phyloP scores from a whole-genome alignment of 2,113 vertebrate species.

The Rutilus rutilus region DNA sequence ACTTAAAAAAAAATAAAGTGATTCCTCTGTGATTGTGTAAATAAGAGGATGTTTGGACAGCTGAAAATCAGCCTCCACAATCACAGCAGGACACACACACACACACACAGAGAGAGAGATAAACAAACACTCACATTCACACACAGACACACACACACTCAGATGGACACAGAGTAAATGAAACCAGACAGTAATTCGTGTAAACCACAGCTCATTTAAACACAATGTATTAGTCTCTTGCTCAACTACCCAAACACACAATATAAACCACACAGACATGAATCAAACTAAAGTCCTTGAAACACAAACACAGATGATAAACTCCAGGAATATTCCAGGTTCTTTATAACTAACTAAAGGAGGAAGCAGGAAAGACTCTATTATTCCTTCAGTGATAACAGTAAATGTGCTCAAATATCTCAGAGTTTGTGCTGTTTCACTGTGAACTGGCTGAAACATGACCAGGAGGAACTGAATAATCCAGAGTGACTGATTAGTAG shows the following conservation, averaged over 20 bases:
- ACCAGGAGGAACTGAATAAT: background rate
- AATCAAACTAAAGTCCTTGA: background rate
- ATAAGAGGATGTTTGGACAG: constrained; percentile 48
- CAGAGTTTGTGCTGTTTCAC: background rate
- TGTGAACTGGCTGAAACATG: background rate
- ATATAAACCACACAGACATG: background rate
- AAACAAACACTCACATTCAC: background rate
- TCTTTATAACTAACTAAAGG: background rate
- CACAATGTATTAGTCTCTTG: background rate
- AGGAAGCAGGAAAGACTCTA: background rate
- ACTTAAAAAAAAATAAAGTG: background rate
- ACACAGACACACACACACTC: background rate
- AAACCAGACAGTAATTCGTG: background rate
- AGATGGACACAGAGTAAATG: background rate
- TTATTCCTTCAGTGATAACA: background rate
- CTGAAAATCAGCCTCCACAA: constrained; percentile 29
- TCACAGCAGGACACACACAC: constrained; percentile 27
- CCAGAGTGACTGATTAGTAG: too few species aligned
- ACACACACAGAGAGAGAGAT: too few species aligned
- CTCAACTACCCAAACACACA: constrained; percentile 27
- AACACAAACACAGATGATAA: background rate
- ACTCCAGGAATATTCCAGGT: background rate
- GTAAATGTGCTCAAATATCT: background rate
- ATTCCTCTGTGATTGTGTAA: constrained; percentile 36
- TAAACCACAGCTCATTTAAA: background rate